Evolutionary conservation across 2,888 invertebrate species (phyloP).

Genomic region (Hydrotaea cyrtoneurina): DNA sequence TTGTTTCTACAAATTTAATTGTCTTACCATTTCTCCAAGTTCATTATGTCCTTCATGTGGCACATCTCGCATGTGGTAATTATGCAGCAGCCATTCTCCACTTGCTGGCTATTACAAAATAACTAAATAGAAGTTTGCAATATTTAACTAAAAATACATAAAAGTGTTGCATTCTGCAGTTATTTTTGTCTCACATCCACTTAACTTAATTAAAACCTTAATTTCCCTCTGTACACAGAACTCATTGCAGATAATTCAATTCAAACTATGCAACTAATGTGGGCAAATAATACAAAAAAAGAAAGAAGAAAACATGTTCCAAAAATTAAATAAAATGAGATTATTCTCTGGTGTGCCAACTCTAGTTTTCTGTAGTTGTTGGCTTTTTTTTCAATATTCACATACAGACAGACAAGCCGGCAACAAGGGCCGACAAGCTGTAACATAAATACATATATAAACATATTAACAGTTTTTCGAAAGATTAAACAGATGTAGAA

Average conservation of each 20-base stretch:
- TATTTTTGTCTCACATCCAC: background rate
- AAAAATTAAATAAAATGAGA: slow-evolving; percentile 51
- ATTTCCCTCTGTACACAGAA: slow-evolving; percentile 25
- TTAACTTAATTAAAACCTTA: slow-evolving; percentile 5
- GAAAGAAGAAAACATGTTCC: background rate
- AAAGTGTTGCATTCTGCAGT: no score
- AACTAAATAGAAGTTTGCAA: no score
- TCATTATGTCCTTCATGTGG: no score
- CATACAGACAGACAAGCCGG: background rate
- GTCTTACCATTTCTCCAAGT: no score
- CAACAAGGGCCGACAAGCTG: slow-evolving; percentile 19
- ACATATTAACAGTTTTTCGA: slow-evolving; percentile 30
- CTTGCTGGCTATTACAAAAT: no score
- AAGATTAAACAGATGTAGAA: slow-evolving; percentile 13
- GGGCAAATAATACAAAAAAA: background rate
- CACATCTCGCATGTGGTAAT: no score
- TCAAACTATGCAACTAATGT: background rate
- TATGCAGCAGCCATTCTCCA: no score
- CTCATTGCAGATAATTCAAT: background rate
- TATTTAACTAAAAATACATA: no score
- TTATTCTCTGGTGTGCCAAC: slow-evolving; percentile 47
- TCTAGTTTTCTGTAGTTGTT: background rate
- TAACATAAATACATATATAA: slow-evolving; percentile 21
- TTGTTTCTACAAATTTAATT: no score
- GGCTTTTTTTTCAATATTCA: background rate